Conservation (phyloP, 1,140 invertebrate species). For the Pseudomyrmex sp. region DNA sequence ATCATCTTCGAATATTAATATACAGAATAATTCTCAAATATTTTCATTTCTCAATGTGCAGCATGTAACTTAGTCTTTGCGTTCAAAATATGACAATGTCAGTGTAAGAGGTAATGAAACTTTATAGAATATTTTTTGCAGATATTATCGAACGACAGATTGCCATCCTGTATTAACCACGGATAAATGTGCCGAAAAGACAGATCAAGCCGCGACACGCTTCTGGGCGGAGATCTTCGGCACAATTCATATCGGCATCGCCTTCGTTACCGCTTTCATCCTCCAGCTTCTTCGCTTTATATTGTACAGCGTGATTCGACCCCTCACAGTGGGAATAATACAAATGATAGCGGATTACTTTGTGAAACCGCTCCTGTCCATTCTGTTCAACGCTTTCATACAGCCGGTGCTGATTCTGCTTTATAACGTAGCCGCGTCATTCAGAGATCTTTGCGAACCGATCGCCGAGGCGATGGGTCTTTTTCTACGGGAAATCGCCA, state of each 20-base stretch:
- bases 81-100: no score
- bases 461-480: slow-evolving; percentile 85
- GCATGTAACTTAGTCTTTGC: no score
- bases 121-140: slow-evolving; percentile 57
- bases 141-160: slow-evolving; percentile 87
- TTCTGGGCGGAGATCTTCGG: slow-evolving; percentile 90
- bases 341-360: slow-evolving; percentile 89
- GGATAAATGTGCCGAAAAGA: slow-evolving; percentile 86
- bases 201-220: slow-evolving; percentile 86
- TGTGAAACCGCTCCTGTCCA: slow-evolving; percentile 88
- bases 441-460: slow-evolving; percentile 88
- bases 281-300: slow-evolving; percentile 87
- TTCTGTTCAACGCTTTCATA: slow-evolving; percentile 88
- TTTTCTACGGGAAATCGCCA: slow-evolving; percentile 84
- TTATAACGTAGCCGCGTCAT: slow-evolving; percentile 87
- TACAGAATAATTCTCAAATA: slow-evolving; percentile 54
- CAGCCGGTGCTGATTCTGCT: slow-evolving; percentile 88
- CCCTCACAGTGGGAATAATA: slow-evolving; percentile 87
- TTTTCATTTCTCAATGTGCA: background rate
- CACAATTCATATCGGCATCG: slow-evolving; percentile 86
- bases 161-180: slow-evolving; percentile 86
- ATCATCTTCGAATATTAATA: background rate
- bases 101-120: background rate
- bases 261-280: slow-evolving; percentile 87
- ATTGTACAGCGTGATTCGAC: slow-evolving; percentile 86